Conservation (phyloP, 35 echinoderm and acorn worm species). For the Ptychodera flava region DNA sequence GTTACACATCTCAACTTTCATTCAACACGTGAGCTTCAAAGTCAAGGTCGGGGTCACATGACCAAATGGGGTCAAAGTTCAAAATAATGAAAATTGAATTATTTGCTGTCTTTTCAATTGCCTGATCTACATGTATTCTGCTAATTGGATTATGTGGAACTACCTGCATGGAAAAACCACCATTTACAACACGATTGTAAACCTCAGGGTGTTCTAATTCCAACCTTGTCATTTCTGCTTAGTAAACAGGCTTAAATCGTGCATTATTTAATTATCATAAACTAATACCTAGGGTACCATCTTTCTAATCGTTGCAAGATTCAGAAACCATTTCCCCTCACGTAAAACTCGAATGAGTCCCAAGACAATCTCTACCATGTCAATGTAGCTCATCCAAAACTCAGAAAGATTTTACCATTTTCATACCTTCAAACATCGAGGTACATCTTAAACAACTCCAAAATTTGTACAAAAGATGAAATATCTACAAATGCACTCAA, state of each 20-base stretch:
- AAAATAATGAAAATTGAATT: too few species aligned
- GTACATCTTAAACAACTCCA: conserved; percentile 27
- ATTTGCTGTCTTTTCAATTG: conserved; percentile 39
- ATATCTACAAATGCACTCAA: neutral
- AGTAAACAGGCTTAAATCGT: conserved; percentile 40
- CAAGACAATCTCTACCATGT: conserved; percentile 44
- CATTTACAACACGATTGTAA: conserved; percentile 3
- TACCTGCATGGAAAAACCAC: conserved; percentile 28
- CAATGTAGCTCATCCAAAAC: conserved; percentile 39
- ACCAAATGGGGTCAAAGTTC: too few species aligned
- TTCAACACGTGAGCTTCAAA: too few species aligned
- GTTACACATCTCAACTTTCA: too few species aligned
- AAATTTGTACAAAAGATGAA: conserved; percentile 32
- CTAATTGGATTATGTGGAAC: neutral
- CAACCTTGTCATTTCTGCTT: conserved; percentile 37
- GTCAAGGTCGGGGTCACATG: too few species aligned
- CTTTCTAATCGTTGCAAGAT: conserved; percentile 10
- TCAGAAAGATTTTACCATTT: neutral
- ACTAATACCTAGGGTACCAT: conserved; percentile 46
- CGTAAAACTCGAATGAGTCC: conserved; percentile 9
- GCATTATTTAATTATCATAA: conserved; percentile 35
- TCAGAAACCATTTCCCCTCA: conserved; percentile 39
- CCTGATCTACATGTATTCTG: conserved; percentile 36
- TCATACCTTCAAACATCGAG: neutral
- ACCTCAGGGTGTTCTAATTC: conserved; percentile 7